Base-by-base conservation (phyloP, 2,888 invertebrate genomes). In the Synanthedon andrenaeformis region DNA sequence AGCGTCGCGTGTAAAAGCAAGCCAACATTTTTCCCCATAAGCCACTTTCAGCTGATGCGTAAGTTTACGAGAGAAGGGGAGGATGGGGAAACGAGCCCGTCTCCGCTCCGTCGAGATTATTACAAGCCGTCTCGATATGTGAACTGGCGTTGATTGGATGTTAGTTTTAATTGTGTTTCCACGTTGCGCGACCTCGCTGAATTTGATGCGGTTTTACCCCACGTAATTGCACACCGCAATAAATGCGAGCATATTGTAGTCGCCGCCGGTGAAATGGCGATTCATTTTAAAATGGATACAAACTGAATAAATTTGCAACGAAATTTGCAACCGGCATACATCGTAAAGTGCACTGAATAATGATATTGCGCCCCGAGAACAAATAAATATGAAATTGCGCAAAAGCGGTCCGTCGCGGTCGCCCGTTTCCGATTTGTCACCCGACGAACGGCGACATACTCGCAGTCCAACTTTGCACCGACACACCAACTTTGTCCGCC, bases 281-380 rank as follows among this genome's bases (percentile, higher is more conserved):
- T 45, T 45, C 45, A 45, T 45, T 45, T 45, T 45, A 45, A 45
- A 45, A 45, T 45, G 8, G 14, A 45, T 45, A 45, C 14, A 45
- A 45, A 45, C 45, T n/a, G 45, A 45, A 45, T 45, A 52, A 41
- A 51, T 51, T 51, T 51, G 51, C 41, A 13, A 41, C 51, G 8
- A 52, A 41, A 51, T 51, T 51, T 51, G 51, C 41, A 10, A 41
- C 51, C 11, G 3, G 51, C 11, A 41, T 42, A 52, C 52, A 52
- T 52, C 42, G 52, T 52, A 52, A 52, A 52, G 51, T 51, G 41
- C 28, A 51, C 19, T 52, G 52, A 52, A 52, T 42, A 51, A 51
- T 41, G 52, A 42, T 14, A 42, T 19, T 42, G 19, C 19, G 45
- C 45, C 11, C 14, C 45, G 45, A n/a, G 45, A 45, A 12, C 45